Conservation (phyloP, 2,888 invertebrate species). For the Aspidiotus destructor region DNA sequence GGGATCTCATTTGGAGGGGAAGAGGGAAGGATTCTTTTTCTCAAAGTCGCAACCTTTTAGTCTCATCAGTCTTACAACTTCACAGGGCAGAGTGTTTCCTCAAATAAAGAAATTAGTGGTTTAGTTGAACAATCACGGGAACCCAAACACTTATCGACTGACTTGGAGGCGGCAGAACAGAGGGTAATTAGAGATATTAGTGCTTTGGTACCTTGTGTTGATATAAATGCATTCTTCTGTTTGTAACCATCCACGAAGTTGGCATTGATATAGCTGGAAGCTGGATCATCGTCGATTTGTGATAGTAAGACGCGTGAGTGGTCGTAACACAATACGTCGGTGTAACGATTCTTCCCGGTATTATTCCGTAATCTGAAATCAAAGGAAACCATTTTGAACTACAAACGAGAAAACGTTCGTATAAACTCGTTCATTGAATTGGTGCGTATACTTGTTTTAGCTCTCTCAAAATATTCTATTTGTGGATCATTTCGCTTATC, state of each 20-base stretch:
- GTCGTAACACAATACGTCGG: conserved; percentile 93
- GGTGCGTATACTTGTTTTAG: too few relatives aligned
- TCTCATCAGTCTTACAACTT: too few relatives aligned
- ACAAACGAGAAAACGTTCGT: neutral
- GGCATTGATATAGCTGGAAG: conserved; percentile 91
- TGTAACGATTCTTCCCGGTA: conserved; percentile 78
- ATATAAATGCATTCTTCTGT: conserved; percentile 94
- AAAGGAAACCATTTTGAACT: too few relatives aligned
- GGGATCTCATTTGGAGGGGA: too few relatives aligned
- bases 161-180: too few relatives aligned
- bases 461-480: too few relatives aligned
- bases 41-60: too few relatives aligned
- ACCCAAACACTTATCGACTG: neutral
- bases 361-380: conserved; percentile 52
- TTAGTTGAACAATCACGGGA: neutral
- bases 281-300: conserved; percentile 61
- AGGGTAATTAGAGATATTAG: too few relatives aligned
- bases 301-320: conserved; percentile 84
- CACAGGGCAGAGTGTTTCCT: too few relatives aligned
- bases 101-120: neutral
- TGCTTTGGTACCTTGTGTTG: conserved; percentile 69
- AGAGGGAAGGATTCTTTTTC: too few relatives aligned
- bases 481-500: too few relatives aligned
- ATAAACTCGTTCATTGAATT: neutral
- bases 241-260: conserved; percentile 97